phyloP scores from a whole-genome alignment of 2,888 invertebrate genomes.

The Drosophila aldrichi region DNA sequence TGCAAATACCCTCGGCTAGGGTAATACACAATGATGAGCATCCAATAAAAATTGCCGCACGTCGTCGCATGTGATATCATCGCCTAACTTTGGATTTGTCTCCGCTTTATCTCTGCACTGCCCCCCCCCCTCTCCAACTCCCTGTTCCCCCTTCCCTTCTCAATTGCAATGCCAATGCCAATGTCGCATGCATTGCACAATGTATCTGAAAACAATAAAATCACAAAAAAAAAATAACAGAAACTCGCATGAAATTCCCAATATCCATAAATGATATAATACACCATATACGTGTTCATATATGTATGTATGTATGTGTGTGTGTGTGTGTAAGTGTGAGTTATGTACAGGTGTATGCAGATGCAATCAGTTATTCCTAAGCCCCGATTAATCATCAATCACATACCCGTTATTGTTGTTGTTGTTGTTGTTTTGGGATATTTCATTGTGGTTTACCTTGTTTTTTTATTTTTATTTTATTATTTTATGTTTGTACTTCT shows the following conservation, averaged over 20 bases:
- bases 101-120: neutral
- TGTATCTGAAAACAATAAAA: slow-evolving; percentile 26
- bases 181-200: slow-evolving; percentile 48
- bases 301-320: neutral
- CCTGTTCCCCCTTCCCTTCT: neutral
- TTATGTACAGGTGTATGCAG: slow-evolving; percentile 7
- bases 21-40: slow-evolving; percentile 60
- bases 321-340: neutral
- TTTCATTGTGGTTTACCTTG: slow-evolving; percentile 28
- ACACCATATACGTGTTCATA: neutral
- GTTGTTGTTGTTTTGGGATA: slow-evolving; percentile 7
- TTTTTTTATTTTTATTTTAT: neutral
- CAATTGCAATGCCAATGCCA: slow-evolving; percentile 50
- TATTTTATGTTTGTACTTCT: slow-evolving; percentile 51
- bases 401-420: neutral
- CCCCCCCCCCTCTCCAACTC: neutral
- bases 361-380: slow-evolving; percentile 28
- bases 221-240: neutral
- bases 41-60: slow-evolving; percentile 72
- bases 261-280: slow-evolving; percentile 13
- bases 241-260: slow-evolving; percentile 26
- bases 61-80: slow-evolving; percentile 69
- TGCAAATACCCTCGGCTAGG: neutral
- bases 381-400: slow-evolving; percentile 39
- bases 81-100: slow-evolving; percentile 56